A percentile compares a stretch with the other conserved stretches of the same genome.
Conservation (phyloP, 2,888 invertebrate genomes). For the Pristionchus maxplancki region DNA sequence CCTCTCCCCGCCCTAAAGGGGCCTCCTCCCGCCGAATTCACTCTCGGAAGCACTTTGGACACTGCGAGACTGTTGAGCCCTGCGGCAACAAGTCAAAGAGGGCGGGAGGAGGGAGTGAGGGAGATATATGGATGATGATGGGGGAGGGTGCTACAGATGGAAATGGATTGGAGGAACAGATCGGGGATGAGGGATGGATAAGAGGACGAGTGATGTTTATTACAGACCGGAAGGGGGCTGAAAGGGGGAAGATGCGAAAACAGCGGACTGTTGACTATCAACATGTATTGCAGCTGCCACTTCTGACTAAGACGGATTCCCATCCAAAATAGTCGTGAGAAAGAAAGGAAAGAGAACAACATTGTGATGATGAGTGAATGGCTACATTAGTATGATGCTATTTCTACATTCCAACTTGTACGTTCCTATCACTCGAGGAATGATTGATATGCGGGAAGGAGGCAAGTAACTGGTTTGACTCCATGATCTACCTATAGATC, state of each 20-base stretch:
- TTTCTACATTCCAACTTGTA: neutral
- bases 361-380: neutral
- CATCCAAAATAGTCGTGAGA: neutral
- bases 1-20: neutral
- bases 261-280: neutral
- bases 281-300: neutral
- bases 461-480: neutral
- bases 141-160: slow-evolving; percentile 20
- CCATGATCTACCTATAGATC: neutral
- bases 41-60: slow-evolving; percentile 29
- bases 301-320: neutral
- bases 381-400: neutral
- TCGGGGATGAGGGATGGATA: neutral
- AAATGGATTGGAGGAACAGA: slow-evolving; percentile 18
- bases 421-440: slow-evolving; percentile 6
- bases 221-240: neutral
- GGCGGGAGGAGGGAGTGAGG: neutral
- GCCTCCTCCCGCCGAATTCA: neutral
- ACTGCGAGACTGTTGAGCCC: neutral
- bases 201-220: slow-evolving; percentile 28
- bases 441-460: slow-evolving; percentile 32
- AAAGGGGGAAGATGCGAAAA: slow-evolving; percentile 9
- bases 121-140: slow-evolving; percentile 26
- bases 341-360: neutral
- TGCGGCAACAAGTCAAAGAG: slow-evolving; percentile 46